These are phyloP conservation scores for Sarcophaga peregrina DNA, from an alignment of 1,140 invertebrate genomes.

Conservation along the genomic window DNA sequence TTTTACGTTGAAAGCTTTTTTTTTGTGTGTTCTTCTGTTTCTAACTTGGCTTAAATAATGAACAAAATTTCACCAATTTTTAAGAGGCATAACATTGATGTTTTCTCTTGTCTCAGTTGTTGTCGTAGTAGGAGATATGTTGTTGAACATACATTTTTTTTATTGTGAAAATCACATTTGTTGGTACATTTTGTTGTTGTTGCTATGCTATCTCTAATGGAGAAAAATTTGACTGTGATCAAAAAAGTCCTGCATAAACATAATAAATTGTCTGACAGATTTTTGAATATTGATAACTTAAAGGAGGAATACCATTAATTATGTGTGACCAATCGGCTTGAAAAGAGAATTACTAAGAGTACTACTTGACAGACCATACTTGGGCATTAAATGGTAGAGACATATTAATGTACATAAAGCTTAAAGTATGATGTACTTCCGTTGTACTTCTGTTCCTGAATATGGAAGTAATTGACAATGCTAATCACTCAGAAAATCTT, in stretches of 20 bases:
- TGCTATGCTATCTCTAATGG: neutral
- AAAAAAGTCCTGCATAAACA: neutral
- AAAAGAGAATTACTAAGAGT: too few species aligned
- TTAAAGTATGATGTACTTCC: neutral
- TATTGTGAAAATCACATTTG: neutral
- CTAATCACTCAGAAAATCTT: too few species aligned
- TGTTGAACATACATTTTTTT: neutral
- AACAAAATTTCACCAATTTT: constrained; percentile 40
- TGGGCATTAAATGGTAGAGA: too few species aligned
- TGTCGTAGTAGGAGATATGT: constrained; percentile 23
- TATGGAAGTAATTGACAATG: too few species aligned
- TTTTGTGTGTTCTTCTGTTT: neutral
- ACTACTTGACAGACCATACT: too few species aligned
- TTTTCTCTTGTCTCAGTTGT: neutral
- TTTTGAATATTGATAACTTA: neutral
- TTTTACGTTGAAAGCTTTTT: neutral
- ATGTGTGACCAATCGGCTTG: too few species aligned
- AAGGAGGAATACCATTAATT: too few species aligned
- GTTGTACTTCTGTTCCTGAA: too few species aligned
- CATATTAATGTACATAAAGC: too few species aligned
- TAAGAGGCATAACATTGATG: constrained; percentile 28
- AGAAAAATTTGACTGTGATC: neutral
- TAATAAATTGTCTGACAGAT: constrained; percentile 4
- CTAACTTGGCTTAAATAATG: constrained; percentile 32
- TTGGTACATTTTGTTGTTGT: neutral